Percentiles rank a stretch among this genome's conserved stretches.
Conservation (phyloP, 2,888 invertebrate species). For the Nemotelus nigrinus region DNA sequence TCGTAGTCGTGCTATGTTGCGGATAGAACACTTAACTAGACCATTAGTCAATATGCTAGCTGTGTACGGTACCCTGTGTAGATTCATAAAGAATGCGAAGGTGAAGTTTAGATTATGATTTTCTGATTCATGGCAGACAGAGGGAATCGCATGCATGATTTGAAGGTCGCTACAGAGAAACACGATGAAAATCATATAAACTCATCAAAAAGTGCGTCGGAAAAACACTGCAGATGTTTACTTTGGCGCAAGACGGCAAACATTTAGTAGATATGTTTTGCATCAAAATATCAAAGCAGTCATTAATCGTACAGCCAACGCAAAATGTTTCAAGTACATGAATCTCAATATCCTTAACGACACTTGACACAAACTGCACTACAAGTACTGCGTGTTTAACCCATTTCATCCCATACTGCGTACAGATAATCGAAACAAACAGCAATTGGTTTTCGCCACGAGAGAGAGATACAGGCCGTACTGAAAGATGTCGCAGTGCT, state of each 20-base stretch:
- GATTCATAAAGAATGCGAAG: not conserved
- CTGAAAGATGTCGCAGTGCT: not conserved
- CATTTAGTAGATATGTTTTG: too few relatives aligned
- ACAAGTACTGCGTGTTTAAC: too few relatives aligned
- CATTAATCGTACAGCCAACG: too few relatives aligned
- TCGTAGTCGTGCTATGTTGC: not conserved
- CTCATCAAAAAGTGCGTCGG: too few relatives aligned
- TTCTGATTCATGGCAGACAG: not conserved
- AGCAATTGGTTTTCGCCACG: slow-evolving; percentile 7
- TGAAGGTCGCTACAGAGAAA: not conserved
- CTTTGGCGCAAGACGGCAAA: too few relatives aligned
- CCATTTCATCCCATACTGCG: too few relatives aligned
- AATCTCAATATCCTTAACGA: too few relatives aligned
- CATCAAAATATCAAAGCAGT: too few relatives aligned
- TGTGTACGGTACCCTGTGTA: not conserved
- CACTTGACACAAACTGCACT: too few relatives aligned
- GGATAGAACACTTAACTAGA: slow-evolving; percentile 7
- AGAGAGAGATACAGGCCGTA: slow-evolving; percentile 16
- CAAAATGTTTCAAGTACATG: too few relatives aligned
- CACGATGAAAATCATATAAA: too few relatives aligned
- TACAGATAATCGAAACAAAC: not conserved
- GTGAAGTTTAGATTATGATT: not conserved
- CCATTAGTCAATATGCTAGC: not conserved
- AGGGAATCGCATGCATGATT: not conserved
- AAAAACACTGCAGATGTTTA: too few relatives aligned